Evolutionary conservation across 2,113 vertebrate species (phyloP).

Genomic region (Pelecanus crispus): DNA sequence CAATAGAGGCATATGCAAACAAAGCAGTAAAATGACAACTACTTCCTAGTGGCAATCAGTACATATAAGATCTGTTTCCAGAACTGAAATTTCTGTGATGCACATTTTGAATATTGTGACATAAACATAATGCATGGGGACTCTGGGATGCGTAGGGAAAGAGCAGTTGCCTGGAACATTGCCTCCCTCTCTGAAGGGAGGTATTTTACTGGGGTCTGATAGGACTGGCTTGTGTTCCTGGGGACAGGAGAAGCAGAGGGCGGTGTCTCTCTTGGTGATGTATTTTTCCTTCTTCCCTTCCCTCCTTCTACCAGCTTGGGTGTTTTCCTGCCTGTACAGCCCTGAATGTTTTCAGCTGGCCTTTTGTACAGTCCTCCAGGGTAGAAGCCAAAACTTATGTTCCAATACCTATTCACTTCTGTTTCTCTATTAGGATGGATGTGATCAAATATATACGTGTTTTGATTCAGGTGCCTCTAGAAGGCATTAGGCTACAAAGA

Average conservation of each 20-base stretch:
- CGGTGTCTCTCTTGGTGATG: neutral
- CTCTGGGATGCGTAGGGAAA: neutral
- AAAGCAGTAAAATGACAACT: neutral
- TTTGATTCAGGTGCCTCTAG: neutral
- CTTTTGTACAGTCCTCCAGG: neutral
- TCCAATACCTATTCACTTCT: neutral
- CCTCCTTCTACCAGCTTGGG: neutral
- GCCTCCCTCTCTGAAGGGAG: neutral
- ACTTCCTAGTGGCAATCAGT: neutral
- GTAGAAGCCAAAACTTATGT: neutral
- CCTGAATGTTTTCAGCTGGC: neutral
- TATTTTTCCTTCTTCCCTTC: neutral
- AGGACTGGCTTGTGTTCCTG: neutral
- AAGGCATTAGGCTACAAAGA: neutral
- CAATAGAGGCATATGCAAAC: neutral
- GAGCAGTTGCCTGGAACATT: neutral
- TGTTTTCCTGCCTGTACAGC: neutral
- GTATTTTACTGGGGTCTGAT: neutral
- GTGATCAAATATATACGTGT: neutral
- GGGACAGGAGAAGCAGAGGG: neutral
- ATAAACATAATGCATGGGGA: neutral
- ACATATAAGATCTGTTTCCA: neutral
- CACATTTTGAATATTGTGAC: neutral
- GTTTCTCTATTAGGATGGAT: neutral
- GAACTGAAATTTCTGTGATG: neutral